Evolutionary conservation across 2,113 vertebrate genomes (phyloP).

Genomic region (Talpa occidentalis): DNA sequence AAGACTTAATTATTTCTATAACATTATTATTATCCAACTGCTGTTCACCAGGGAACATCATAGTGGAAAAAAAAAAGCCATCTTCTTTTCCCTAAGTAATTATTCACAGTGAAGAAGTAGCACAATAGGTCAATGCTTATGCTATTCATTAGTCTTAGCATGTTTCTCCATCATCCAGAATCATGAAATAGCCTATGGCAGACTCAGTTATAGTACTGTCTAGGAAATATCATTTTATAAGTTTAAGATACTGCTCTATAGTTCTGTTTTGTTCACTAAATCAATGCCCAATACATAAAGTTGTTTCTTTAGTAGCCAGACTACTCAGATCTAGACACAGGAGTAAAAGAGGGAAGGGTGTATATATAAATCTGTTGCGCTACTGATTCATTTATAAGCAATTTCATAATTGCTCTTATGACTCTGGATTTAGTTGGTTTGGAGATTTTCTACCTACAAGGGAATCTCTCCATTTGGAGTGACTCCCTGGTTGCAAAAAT

Average conservation of each 20-base stretch:
- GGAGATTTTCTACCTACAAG: background rate
- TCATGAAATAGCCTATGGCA: background rate
- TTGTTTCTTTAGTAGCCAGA: background rate
- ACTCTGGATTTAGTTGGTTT: constrained; percentile 10
- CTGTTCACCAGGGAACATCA: background rate
- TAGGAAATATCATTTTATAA: background rate
- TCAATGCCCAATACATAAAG: background rate
- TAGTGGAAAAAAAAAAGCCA: background rate
- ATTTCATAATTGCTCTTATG: background rate
- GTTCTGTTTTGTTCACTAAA: background rate
- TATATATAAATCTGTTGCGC: background rate
- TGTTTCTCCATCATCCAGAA: background rate
- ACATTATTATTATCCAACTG: background rate
- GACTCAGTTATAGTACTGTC: background rate
- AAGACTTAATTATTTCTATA: background rate
- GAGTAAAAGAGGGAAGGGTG: background rate
- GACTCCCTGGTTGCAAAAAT: background rate
- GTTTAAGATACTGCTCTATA: background rate
- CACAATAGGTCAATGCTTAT: background rate
- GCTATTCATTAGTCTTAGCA: background rate
- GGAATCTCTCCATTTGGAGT: background rate
- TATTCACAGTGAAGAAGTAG: background rate
- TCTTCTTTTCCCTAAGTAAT: background rate
- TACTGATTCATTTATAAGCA: background rate
- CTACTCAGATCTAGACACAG: background rate